Evolutionary conservation across 2,113 vertebrate genomes (phyloP), one percentile per base, ranked within the genome.

Genomic region (Tyrannus savana): DNA sequence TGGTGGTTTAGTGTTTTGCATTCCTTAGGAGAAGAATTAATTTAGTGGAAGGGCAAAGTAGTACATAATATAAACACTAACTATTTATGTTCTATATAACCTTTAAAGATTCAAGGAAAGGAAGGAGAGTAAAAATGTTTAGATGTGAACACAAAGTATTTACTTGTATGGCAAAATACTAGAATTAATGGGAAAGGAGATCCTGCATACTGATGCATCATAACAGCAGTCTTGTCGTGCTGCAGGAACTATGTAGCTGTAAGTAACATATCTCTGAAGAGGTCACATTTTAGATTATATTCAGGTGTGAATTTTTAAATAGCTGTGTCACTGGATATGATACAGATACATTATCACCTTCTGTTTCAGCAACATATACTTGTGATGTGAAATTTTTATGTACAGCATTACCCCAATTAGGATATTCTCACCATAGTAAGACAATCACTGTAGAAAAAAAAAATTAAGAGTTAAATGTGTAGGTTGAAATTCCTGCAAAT

Each of bases 21-120:
- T 95, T 95, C 73, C 42, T 66, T 95, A 75, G 84, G n/a, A 93
- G 41, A 94, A 91, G 59, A 90, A 88, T 91, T 64, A 49, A 42
- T 84, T 88, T 77, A 93, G n/a, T 83, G 72, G 64, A 93, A 96
- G 37, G 22, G 37, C 30, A 49, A 80, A 90, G 37, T 69, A 76
- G 35, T 59, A 39, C 18, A 15, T 56, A 66, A 77, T 58, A 47
- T 28, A 76, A 96, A 66, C 46, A 27, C 44, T 58, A 66, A 52
- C 37, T 87, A 22, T 87, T 90, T 87, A 56, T 74, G 49, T 30
- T 82, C 91, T 92, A 12, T 53, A 78, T 93, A 69, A 86, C 84
- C 96, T 96, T 96, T 96, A 73, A 91, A 59, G 42, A 66, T 82
- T 76, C 23, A 71, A 42, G 49, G 41, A 76, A 68, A 82, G 55